Evolutionary conservation across 2,797 vertebrate species (phyloP).

Genomic region (Acanthiza pusilla): DNA sequence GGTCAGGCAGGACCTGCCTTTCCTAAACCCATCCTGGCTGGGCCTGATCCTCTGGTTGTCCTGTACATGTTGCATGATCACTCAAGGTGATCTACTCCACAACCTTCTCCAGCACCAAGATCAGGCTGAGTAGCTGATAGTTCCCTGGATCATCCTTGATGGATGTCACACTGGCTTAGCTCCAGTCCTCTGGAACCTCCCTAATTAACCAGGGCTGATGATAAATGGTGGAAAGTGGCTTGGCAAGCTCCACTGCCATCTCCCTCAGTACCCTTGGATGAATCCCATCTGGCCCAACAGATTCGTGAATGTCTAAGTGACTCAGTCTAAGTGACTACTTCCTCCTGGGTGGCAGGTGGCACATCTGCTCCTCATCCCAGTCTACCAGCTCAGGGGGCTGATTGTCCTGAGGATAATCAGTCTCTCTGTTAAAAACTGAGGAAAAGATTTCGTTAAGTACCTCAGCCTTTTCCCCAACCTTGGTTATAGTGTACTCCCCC

Average conservation of each 20-base stretch:
- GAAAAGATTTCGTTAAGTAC: neutral
- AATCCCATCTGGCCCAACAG: neutral
- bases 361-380: neutral
- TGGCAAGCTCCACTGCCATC: neutral
- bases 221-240: neutral
- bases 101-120: neutral
- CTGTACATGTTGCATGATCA: neutral
- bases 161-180: neutral
- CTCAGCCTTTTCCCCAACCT: neutral
- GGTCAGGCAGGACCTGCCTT: neutral
- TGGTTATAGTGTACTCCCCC: neutral
- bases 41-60: neutral
- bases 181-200: neutral
- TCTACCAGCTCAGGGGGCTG: neutral
- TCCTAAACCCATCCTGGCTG: neutral
- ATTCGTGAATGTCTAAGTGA: fast-evolving
- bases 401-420: neutral
- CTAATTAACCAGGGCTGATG: neutral
- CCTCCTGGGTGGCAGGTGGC: neutral
- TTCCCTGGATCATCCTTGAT: neutral
- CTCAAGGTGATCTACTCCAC: neutral
- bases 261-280: no score
- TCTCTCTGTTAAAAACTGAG: neutral
- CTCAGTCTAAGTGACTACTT: neutral
- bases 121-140: neutral